Percentiles rank a stretch among this genome's conserved stretches.
phyloP scores from a whole-genome alignment of 2,888 invertebrate species.

The Pediacus dermestoides region DNA sequence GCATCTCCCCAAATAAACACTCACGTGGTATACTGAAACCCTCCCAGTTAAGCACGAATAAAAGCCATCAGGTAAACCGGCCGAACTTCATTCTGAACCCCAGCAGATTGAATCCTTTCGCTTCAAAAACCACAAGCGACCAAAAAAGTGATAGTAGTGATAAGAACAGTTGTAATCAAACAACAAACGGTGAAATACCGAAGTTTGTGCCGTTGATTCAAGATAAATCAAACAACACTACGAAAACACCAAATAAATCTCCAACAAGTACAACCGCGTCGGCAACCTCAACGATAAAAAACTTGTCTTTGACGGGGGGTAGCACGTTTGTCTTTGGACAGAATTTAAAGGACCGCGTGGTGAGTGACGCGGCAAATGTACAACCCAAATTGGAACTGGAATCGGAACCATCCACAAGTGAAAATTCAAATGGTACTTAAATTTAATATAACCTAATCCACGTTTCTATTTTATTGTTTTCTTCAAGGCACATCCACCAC shows the following conservation, averaged over 20 bases:
- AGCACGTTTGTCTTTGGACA: constrained; percentile 87
- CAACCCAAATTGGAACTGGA: constrained; percentile 52
- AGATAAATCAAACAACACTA: constrained; percentile 27
- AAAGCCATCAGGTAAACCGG: constrained; percentile 27
- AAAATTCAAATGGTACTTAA: constrained; percentile 55
- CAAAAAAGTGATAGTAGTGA: constrained; percentile 27
- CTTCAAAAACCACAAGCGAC: constrained; percentile 22
- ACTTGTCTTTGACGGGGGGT: too few species aligned
- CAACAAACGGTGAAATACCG: constrained; percentile 41
- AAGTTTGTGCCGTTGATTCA: constrained; percentile 46
- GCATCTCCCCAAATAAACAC: constrained; percentile 26
- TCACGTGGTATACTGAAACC: constrained; percentile 37
- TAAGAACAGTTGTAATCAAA: constrained; percentile 31
- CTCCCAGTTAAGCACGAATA: constrained; percentile 36
- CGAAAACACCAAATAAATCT: constrained; percentile 10
- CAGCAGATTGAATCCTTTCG: constrained; percentile 45
- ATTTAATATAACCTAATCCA: too few species aligned
- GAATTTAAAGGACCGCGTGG: constrained; percentile 81
- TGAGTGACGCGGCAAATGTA: constrained; percentile 43
- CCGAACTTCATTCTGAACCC: constrained; percentile 42
- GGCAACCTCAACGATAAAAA: constrained; percentile 12
- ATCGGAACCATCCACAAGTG: constrained; percentile 44
- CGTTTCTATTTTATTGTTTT: too few species aligned
- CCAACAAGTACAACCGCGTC: constrained; percentile 10
- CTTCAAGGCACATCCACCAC: too few species aligned